Base-by-base conservation (phyloP, 92 coral and sea anemone species). In the Epizoanthus scotinus region DNA sequence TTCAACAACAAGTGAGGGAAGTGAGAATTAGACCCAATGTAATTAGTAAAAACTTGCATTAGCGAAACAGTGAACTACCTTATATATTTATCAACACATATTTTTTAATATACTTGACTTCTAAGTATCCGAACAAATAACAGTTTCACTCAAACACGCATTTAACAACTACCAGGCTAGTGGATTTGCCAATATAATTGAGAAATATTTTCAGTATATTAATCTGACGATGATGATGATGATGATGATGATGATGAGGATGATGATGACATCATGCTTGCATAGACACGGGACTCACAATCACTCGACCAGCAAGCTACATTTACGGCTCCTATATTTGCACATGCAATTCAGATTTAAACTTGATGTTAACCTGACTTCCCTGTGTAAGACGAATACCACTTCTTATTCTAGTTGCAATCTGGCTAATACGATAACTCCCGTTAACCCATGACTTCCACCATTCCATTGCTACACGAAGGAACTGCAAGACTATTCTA, bases 301-400 rank as follows among this genome's bases (percentile, higher is more conserved):
- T 87, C 22, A 94, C 87, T 27, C 74, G 82, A 29, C 98, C 96
- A 10, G 98, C 87, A 44, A 92, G 53, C 84, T 94, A 96, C 89
- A 89, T 87, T 96, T 96, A 94, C 8, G 98, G 98, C 59, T 91
- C 96, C 20, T 94, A 96, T 70, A 94, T 85, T 36, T 91, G 98
- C 27, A 94, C 98, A 18, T 96, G 98, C 71, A 91, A 77, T 67
- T 89, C 94, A 49, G 92, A 89, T 73, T 94, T 91, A 20, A 91
- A 31, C 63, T 81, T 91, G 7, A 91, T 85, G 74, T 94, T 85
- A 58, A 94, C 89, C 95, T 91, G 50, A 42, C 72, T 24, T 10
- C 98, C 98, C 67, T 94, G 96, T 62, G 97, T 97, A 22, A 94
- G 78, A 36, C 93, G 79, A 0, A 92, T 65, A 21, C 98, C 98